A percentile compares a stretch with the other conserved stretches of the same genome.
Conservation (phyloP, 2,797 vertebrate species). For the Cynopterus sphinx region DNA sequence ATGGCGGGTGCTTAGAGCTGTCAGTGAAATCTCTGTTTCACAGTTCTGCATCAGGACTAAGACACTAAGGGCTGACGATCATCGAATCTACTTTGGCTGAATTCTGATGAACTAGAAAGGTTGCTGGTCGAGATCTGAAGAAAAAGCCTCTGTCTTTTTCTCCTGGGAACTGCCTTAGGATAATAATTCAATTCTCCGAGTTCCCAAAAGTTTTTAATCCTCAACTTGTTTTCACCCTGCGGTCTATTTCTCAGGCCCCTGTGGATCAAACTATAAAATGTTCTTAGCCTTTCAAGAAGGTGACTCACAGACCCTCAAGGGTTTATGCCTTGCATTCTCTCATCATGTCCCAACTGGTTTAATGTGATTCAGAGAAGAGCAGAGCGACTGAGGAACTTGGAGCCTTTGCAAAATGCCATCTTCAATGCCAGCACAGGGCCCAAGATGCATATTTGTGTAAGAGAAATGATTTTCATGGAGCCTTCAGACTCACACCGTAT, state of each 20-base stretch:
- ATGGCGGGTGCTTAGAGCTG: rapidly evolving
- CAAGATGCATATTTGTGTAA: neutral
- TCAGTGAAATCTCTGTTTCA: neutral
- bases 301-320: conserved; percentile 48
- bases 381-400: neutral
- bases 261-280: conserved; percentile 57
- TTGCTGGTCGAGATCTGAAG: neutral
- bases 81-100: neutral
- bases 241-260: conserved; percentile 48
- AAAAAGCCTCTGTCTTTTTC: neutral
- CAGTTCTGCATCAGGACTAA: neutral
- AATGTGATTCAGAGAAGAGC: neutral
- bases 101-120: neutral
- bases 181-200: conserved; percentile 32
- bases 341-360: conserved; percentile 58
- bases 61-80: neutral
- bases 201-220: conserved; percentile 59
- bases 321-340: conserved; percentile 45
- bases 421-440: neutral
- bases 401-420: neutral
- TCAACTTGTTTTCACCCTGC: conserved; percentile 25
- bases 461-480: neutral
- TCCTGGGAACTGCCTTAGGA: conserved; percentile 47
- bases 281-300: conserved; percentile 61
- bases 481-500: neutral